These are phyloP conservation scores for Sebastes schlegelii DNA, from an alignment of 2,113 vertebrate genomes.

Conservation along the genomic window DNA sequence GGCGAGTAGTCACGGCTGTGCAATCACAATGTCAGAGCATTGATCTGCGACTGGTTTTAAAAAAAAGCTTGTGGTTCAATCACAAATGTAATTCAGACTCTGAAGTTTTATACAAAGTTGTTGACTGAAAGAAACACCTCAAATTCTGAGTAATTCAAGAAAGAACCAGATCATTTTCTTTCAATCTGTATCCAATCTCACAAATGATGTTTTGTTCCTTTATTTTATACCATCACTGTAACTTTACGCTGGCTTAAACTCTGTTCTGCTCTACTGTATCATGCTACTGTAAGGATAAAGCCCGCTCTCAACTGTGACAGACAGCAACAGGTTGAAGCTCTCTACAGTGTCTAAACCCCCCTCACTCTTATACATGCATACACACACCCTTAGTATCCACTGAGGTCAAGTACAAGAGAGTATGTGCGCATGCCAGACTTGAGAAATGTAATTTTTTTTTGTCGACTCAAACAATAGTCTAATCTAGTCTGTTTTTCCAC, in stretches of 20 bases:
- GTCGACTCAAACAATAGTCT: background rate
- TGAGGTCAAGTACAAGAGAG: constrained; percentile 35
- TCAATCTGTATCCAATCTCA: background rate
- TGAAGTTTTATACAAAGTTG: background rate
- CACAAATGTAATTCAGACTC: constrained; percentile 3
- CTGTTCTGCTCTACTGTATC: constrained; percentile 44
- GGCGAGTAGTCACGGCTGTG: constrained; percentile 23
- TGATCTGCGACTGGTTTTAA: constrained; percentile 49
- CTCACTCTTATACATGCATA: background rate
- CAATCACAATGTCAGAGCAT: constrained; percentile 51
- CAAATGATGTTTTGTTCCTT: background rate
- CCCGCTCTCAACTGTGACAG: constrained; percentile 60
- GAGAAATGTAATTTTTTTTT: background rate
- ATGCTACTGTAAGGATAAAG: constrained; percentile 61
- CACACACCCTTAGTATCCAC: constrained; percentile 10
- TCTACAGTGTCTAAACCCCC: constrained; percentile 34
- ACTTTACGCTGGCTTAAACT: background rate
- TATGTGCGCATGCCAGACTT: background rate
- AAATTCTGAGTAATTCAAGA: background rate
- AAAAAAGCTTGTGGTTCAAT: constrained; percentile 10
- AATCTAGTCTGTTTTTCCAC: background rate
- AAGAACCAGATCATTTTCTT: background rate
- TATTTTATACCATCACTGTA: background rate
- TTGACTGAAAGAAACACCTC: background rate
- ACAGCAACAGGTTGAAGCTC: constrained; percentile 78